Evolutionary conservation across 1,140 invertebrate genomes (phyloP), one percentile per base, ranked within the genome.

Genomic region (Rhynchophorus ferrugineus): DNA sequence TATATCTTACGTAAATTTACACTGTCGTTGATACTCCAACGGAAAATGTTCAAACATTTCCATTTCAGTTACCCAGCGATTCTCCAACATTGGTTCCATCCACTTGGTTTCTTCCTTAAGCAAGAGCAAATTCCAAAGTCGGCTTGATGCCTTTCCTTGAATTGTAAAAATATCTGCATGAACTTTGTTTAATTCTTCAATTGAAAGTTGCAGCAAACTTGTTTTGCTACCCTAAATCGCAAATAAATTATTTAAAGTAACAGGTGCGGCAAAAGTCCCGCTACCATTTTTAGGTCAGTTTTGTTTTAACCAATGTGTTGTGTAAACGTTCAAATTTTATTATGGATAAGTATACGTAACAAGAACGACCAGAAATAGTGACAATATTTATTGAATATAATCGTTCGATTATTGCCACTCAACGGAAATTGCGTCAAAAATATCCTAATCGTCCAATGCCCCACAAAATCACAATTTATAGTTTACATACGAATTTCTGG

Each of bases 71-170:
- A 13, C 14, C 24, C 24, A 33, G 2, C n/a, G 20, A 9, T 44
- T 34, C 18, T 44, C 43, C n/a, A 44, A 34, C 1, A 44, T 14
- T 9, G 43, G 43, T 11, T 44, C 18, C 43, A 44, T 44, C 43
- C 43, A 44, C 3, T 44, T 29, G 0, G 43, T 33, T 1, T 44
- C 43, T 2, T 22, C 18, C 34, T 44, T 44, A 18, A 44, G 34
- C 29, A 44, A 33, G 9, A 14, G 16, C 11, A 44, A 14, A 17
- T 44, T 22, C 22, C 29, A 44, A 14, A 44, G 18, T 1, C 22
- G 43, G 7, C 13, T 34, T 16, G 24, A 9, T 16, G 24, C 43
- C 17, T 11, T 24, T 18, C 34, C 43, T 33, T 22, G 33, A 6
- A 22, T 44, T 1, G 43, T 14, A 17, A 11, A 2, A n/a, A 44